Base-by-base conservation (phyloP, 1,140 invertebrate species). In the Schlechtendalia chinensis region DNA sequence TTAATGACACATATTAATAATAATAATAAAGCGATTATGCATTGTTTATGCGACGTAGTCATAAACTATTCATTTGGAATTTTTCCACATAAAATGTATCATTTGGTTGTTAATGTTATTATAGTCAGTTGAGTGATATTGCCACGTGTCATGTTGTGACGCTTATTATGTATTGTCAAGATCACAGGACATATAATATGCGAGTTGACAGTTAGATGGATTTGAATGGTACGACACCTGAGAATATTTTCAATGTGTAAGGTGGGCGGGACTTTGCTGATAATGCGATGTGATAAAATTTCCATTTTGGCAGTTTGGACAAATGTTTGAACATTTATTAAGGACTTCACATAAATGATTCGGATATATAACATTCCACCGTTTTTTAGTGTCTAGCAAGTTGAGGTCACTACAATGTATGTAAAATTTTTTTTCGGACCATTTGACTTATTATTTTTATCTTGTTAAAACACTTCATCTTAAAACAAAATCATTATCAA, bases 291-390 rank as follows among this genome's bases (percentile, higher is more conserved):
- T 53, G 16, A 53, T 53, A 53, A 53, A 27, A 71, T 53, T 71
- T 71, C 16, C 24, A 71, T 71, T 72, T 72, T 72, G 50, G 24
- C 24, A 54, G 17, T 54, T 72, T 54, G 53, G 47, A 72, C 27
- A 72, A 72, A 72, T 72, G 24, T 12, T 14, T 29, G 17, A 29
- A 29, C 24, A 72, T 72, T 54, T 72, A 54, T 72, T 45, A 32
- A 27, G 11, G 47, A 53, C 24, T 12, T 10, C 24, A 17, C 22
- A 50, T 69, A 54, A 69, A 69, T 50, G 16, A 54, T 72, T 32
- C 11, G 24, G 24, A 16, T n/a, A 54, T 32, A 14, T 32, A 72
- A 72, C 16, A 72, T 72, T 54, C 11, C 4, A 72, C 10, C 12
- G n/a, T 47, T 39, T 22, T 45, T 22, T 39, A 39, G 32, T 39